Evolutionary conservation across 2,888 invertebrate genomes (phyloP).

Genomic region (Hoplodrina blanda): DNA sequence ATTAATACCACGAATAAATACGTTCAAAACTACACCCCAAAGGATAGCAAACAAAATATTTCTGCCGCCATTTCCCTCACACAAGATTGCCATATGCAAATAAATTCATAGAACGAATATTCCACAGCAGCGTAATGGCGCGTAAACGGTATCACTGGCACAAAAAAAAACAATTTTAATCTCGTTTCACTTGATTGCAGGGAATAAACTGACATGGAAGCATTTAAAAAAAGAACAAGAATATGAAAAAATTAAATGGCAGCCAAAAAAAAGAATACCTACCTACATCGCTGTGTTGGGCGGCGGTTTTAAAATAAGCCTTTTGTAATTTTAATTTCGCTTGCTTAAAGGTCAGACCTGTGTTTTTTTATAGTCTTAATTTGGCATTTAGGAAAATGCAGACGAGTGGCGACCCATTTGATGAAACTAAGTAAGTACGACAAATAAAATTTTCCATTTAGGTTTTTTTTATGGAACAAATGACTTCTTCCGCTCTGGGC

Average conservation of each 20-base stretch:
- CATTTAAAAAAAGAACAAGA: conserved; percentile 4
- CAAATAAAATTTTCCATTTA: no score
- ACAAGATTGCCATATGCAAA: conserved; percentile 38
- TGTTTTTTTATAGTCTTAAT: neutral
- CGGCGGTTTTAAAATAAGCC: neutral
- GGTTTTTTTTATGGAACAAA: no score
- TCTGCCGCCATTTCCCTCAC: conserved; percentile 7
- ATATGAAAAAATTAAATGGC: neutral
- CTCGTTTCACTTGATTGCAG: conserved; percentile 10
- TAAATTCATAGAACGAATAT: conserved; percentile 35
- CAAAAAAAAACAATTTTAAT: conserved; percentile 34
- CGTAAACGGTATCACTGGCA: conserved; percentile 28
- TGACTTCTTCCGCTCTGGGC: no score
- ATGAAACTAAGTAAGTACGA: neutral
- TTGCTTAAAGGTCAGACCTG: conserved; percentile 3
- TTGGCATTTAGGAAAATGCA: neutral
- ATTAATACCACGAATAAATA: neutral
- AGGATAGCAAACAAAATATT: conserved; percentile 15
- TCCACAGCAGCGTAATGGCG: conserved; percentile 16
- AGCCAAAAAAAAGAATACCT: neutral
- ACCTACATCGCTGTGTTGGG: neutral
- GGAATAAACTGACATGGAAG: neutral
- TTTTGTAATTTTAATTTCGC: neutral
- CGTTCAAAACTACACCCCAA: neutral
- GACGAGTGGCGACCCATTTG: neutral